Base-by-base conservation (phyloP, 2,113 vertebrate species). In the Canis aureus region DNA sequence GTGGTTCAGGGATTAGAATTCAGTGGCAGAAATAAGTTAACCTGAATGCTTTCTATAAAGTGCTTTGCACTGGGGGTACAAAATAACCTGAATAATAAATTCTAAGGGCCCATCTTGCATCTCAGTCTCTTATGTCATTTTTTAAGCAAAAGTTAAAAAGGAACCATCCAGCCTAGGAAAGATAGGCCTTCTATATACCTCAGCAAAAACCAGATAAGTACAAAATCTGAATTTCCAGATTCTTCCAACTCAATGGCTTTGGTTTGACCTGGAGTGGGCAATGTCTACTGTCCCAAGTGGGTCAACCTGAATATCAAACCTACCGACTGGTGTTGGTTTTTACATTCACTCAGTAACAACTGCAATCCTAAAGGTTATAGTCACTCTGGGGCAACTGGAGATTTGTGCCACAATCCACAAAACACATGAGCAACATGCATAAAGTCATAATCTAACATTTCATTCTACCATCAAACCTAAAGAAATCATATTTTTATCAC, bases 1-100 rank as follows among this genome's bases (percentile, higher is more conserved):
- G 1, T 76, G 62, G 88, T 94, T 64, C 69, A 49, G 35, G 93
- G 76, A 90, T n/a, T 97, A 88, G 94, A 95, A 97, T 97, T 98
- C n/a, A 95, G 80, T 27, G 92, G 82, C n/a, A 83, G 74, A 97
- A 98, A 51, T 80, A 66, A 95, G 60, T 38, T 74, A 25, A 38
- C 55, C 22, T 89, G 20, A 85, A 92, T 94, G 51, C 81, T 94
- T 55, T 57, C 66, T 83, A 92, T 80, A 81, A 97, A 94, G 74
- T 95, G 53, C 35, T 96, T 91, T 91, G 92, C 88, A 57, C 79
- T 59, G 27, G 19, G 3, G 20, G 9, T 16, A 6, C 32, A 95
- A 96, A 93, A 79, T 25, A 93, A 96, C n/a, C 81, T 71, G 76
- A 91, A 93, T 17, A 57, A 80, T 71, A 51, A 74, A 90, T 5